Conservation (phyloP, 2,113 vertebrate species). For the Nerophis ophidion region DNA sequence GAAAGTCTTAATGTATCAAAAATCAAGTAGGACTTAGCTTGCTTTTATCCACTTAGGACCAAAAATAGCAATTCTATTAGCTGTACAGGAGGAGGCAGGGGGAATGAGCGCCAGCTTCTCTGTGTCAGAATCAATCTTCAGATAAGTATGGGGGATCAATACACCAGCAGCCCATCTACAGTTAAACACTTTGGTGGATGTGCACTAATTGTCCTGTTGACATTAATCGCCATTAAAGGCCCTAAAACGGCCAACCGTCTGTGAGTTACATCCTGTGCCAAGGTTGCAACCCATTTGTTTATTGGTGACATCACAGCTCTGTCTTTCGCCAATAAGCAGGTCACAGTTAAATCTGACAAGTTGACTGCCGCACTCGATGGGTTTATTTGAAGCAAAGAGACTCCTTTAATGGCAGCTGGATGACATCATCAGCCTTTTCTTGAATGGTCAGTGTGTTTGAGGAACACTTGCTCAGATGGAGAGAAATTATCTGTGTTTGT, state of each 20-base stretch:
- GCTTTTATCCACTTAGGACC: constrained; percentile 14
- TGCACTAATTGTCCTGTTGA: constrained; percentile 74
- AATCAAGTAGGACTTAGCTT: constrained; percentile 6
- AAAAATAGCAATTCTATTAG: constrained; percentile 10
- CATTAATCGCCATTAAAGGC: constrained; percentile 76
- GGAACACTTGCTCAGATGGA: constrained; percentile 19
- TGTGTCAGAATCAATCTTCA: constrained; percentile 65
- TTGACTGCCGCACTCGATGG: constrained; percentile 13
- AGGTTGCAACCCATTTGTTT: constrained; percentile 64
- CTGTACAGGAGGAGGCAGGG: constrained; percentile 11
- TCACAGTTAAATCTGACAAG: constrained; percentile 38
- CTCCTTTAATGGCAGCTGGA: constrained; percentile 20
- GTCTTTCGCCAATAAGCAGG: constrained; percentile 11
- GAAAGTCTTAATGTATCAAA: constrained; percentile 6
- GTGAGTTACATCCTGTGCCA: constrained; percentile 47
- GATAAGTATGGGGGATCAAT: constrained; percentile 69
- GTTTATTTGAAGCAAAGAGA: constrained; percentile 22
- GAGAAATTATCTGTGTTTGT: constrained; percentile 16
- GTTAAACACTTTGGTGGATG: constrained; percentile 59
- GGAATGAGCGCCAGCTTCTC: constrained; percentile 23
- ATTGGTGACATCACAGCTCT: constrained; percentile 54
- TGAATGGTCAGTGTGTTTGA: constrained; percentile 24
- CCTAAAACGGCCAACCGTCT: constrained; percentile 44
- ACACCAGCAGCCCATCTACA: constrained; percentile 50
- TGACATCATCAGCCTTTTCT: constrained; percentile 49